Conservation (phyloP, 2,888 invertebrate species). For the Eristalis pertinax region DNA sequence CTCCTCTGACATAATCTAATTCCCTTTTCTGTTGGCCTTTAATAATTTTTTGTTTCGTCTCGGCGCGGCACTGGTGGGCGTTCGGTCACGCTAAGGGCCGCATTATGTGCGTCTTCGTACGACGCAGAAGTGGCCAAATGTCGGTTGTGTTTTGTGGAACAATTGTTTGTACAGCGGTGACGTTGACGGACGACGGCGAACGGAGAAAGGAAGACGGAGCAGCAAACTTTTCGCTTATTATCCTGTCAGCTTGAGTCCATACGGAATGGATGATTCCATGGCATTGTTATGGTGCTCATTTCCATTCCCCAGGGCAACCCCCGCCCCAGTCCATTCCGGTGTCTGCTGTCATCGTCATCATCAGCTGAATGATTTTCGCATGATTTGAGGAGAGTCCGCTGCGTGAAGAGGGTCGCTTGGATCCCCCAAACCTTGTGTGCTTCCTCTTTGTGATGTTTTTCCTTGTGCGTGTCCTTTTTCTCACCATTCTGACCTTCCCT, state of each 20-base stretch:
- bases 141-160: not conserved
- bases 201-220: not conserved
- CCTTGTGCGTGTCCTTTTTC: not conserved
- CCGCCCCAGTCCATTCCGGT: not conserved
- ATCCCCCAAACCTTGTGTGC: not conserved
- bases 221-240: conserved; percentile 53
- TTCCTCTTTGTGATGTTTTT: not conserved
- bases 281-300: conserved; percentile 26
- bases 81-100: conserved; percentile 15
- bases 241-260: conserved; percentile 34
- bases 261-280: conserved; percentile 39
- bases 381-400: conserved; percentile 4
- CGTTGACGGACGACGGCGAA: not conserved
- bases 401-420: not conserved
- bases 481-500: not conserved
- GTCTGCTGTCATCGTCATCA: conserved; percentile 9
- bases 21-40: conserved; percentile 6
- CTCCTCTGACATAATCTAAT: not conserved
- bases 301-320: not conserved
- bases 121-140: not conserved
- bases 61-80: not conserved
- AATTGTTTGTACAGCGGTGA: conserved; percentile 24
- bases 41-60: not conserved
- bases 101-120: conserved; percentile 4
- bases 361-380: conserved; percentile 23